phyloP scores from a whole-genome alignment of 1,140 invertebrate species.

The Scaptomyza pallida region DNA sequence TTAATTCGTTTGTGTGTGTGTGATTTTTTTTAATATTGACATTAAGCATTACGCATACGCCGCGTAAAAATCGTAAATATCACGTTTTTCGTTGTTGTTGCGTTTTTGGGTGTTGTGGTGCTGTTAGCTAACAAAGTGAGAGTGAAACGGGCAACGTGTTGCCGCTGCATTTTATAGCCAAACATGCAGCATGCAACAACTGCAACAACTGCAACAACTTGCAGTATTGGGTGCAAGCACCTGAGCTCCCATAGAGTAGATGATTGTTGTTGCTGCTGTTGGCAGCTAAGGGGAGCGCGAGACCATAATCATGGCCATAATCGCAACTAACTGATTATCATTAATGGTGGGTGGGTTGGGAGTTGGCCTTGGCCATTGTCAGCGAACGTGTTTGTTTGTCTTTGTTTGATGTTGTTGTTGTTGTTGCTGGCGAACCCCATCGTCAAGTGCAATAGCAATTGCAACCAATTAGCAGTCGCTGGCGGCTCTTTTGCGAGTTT shows the following conservation, averaged over 20 bases:
- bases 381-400: conserved; percentile 18
- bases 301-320: conserved; percentile 40
- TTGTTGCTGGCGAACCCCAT: background rate
- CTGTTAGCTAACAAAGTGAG: conserved; percentile 75
- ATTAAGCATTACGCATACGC: conserved; percentile 41
- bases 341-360: conserved; percentile 10
- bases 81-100: too few species aligned
- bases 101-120: conserved; percentile 12
- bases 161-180: conserved; percentile 63
- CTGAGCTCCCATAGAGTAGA: conserved; percentile 23
- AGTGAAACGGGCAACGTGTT: conserved; percentile 67
- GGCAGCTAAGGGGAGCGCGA: background rate
- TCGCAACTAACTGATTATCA: conserved; percentile 34
- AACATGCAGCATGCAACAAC: background rate
- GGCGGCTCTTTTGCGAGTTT: conserved; percentile 27
- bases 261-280: conserved; percentile 14
- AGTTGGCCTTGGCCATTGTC: conserved; percentile 34
- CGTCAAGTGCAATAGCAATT: conserved; percentile 26
- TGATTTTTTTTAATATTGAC: background rate
- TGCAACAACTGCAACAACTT: conserved; percentile 4
- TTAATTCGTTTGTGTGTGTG: background rate
- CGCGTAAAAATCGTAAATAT: conserved; percentile 13
- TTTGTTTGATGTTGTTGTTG: too few species aligned
- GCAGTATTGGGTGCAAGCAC: conserved; percentile 69
- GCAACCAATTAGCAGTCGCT: conserved; percentile 45